phyloP scores from a whole-genome alignment of 2,888 invertebrate species.

The Lymantria dispar region DNA sequence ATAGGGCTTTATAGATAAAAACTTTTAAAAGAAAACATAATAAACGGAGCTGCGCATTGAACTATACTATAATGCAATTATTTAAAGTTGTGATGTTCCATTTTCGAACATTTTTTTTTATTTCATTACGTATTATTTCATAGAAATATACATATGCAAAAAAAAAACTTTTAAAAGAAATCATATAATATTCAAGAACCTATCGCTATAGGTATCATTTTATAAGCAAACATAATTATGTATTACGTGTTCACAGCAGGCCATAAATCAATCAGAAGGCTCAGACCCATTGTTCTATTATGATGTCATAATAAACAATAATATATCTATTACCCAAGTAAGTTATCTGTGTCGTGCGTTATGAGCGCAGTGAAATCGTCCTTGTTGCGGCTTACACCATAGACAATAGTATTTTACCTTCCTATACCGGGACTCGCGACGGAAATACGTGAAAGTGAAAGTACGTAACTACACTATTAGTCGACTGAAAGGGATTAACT shows the following conservation, averaged over 20 bases:
- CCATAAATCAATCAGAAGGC: background rate
- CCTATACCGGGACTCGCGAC: slow-evolving; percentile 42
- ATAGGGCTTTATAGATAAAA: too few species aligned
- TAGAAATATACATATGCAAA: too few species aligned
- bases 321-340: slow-evolving; percentile 39
- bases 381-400: slow-evolving; percentile 69
- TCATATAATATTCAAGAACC: too few species aligned
- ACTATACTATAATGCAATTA: too few species aligned
- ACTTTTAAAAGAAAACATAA: too few species aligned
- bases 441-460: slow-evolving; percentile 73
- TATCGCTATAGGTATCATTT: background rate
- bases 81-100: too few species aligned
- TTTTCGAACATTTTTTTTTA: too few species aligned
- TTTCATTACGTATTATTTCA: too few species aligned
- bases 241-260: background rate
- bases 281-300: slow-evolving; percentile 44
- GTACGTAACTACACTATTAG: slow-evolving; percentile 27
- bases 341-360: slow-evolving; percentile 42
- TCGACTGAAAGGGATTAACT: slow-evolving; percentile 19
- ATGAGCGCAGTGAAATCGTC: slow-evolving; percentile 64
- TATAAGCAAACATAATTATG: background rate
- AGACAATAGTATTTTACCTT: slow-evolving; percentile 54
- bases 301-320: slow-evolving; percentile 51
- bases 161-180: too few species aligned
- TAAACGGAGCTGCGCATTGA: too few species aligned